These are phyloP conservation scores for Rhogogaster chlorosoma DNA, from an alignment of 2,888 invertebrate genomes.

Conservation along the genomic window DNA sequence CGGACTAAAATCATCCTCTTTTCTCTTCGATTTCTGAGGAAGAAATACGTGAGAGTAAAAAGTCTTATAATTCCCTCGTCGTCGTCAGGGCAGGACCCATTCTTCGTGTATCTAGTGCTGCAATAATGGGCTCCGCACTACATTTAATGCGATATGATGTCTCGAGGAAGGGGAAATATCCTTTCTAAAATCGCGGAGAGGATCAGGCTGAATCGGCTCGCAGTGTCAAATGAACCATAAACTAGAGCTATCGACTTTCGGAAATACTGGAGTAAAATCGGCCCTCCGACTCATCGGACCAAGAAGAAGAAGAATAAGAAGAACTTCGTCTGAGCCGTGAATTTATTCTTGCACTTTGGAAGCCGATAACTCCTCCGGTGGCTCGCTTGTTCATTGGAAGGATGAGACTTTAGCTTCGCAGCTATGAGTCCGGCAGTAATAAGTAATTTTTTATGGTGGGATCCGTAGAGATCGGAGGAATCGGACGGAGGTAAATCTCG, in stretches of 20 bases:
- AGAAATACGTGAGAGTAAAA: not conserved
- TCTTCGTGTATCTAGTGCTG: not conserved
- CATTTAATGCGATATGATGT: not conserved
- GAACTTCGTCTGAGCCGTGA: conserved; percentile 1
- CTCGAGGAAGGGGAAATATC: not conserved
- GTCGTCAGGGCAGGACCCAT: not conserved
- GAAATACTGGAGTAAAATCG: conserved; percentile 4
- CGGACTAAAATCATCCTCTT: not conserved
- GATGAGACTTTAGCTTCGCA: not conserved
- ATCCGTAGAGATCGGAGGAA: not conserved
- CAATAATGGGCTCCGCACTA: not conserved
- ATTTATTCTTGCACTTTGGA: conserved; percentile 25
- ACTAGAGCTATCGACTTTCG: conserved; percentile 8
- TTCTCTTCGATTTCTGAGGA: not conserved
- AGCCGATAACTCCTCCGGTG: not conserved
- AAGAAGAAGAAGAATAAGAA: not conserved
- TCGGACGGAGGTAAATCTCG: not conserved
- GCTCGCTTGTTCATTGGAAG: not conserved
- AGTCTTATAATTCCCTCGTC: not conserved
- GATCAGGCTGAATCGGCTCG: not conserved
- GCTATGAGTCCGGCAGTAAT: not conserved
- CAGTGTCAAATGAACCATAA: conserved; percentile 19
- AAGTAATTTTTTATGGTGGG: not conserved
- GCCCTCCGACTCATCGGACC: not conserved
- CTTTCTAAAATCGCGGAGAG: not conserved